Conservation (phyloP, 2,113 vertebrate species). For the Ptilonorhynchus violaceus region DNA sequence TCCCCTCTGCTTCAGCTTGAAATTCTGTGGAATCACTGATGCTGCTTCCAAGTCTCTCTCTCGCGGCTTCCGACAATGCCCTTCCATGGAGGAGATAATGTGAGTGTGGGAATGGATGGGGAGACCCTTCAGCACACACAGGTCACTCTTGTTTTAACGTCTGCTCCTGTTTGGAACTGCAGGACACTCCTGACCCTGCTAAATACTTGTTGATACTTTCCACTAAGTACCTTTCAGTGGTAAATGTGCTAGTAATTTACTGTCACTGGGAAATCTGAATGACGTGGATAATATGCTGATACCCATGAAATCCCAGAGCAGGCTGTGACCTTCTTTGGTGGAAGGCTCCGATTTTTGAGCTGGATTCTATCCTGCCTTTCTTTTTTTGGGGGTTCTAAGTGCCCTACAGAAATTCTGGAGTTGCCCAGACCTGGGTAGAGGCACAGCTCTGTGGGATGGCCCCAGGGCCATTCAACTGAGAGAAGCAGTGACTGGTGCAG, state of each 20-base stretch:
- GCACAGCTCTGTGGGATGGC: background rate
- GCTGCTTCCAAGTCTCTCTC: conserved; percentile 32
- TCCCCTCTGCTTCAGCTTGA: conserved; percentile 50
- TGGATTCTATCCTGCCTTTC: background rate
- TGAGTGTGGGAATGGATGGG: conserved; percentile 43
- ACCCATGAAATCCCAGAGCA: background rate
- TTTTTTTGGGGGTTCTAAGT: background rate
- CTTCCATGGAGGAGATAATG: conserved; percentile 70
- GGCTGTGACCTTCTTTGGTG: background rate
- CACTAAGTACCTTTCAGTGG: background rate
- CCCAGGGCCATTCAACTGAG: background rate
- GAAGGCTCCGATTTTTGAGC: background rate
- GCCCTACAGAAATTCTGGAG: background rate
- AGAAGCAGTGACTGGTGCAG: background rate
- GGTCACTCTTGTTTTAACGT: background rate
- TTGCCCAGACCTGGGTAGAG: background rate
- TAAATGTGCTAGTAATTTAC: background rate
- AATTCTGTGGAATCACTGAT: conserved; percentile 60
- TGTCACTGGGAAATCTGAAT: background rate
- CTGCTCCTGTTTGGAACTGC: background rate
- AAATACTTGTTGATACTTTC: background rate
- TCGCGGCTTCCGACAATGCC: conserved; percentile 16
- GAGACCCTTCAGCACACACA: background rate
- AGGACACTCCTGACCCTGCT: background rate
- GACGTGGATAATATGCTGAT: background rate